phyloP scores from a whole-genome alignment of 2,888 invertebrate species.

The Odontomyia ornata region DNA sequence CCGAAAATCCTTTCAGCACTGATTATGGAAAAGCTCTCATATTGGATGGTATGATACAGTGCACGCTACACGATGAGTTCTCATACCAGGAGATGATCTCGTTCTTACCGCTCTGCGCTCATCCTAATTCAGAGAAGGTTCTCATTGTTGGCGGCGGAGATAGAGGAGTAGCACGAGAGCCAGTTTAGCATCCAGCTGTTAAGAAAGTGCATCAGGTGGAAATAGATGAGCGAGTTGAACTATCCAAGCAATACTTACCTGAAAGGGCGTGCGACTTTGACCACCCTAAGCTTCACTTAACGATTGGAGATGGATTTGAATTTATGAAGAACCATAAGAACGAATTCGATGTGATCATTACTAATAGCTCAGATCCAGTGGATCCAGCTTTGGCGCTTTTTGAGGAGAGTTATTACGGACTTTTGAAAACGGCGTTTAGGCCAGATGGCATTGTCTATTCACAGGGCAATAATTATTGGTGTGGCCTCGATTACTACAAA shows the following conservation, averaged over 20 bases:
- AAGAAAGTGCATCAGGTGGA: slow-evolving; percentile 91
- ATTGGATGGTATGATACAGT: slow-evolving; percentile 96
- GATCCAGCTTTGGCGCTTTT: slow-evolving; percentile 77
- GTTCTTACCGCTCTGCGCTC: slow-evolving; percentile 90
- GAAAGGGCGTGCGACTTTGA: slow-evolving; percentile 89
- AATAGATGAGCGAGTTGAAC: slow-evolving; percentile 91
- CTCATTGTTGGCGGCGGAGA: slow-evolving; percentile 98
- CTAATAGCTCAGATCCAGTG: slow-evolving; percentile 97
- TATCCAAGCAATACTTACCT: slow-evolving; percentile 88
- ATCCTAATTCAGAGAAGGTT: slow-evolving; percentile 89
- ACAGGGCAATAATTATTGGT: slow-evolving; percentile 87
- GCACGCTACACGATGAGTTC: slow-evolving; percentile 95
- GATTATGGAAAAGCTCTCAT: slow-evolving; percentile 87
- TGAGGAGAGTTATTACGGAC: slow-evolving; percentile 79
- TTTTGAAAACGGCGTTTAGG: slow-evolving; percentile 84
- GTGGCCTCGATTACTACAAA: slow-evolving; percentile 78
- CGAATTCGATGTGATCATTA: slow-evolving; percentile 97
- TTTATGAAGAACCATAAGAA: slow-evolving; percentile 86
- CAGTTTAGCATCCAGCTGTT: slow-evolving; percentile 90
- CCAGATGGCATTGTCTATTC: slow-evolving; percentile 93
- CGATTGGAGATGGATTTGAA: slow-evolving; percentile 93
- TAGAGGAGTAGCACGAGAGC: slow-evolving; percentile 96
- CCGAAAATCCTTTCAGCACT: slow-evolving; percentile 66
- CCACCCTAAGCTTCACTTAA: slow-evolving; percentile 82
- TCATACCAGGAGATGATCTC: slow-evolving; percentile 99